Base-by-base conservation (phyloP, 2,888 invertebrate genomes). In the Mythimna pallens region DNA sequence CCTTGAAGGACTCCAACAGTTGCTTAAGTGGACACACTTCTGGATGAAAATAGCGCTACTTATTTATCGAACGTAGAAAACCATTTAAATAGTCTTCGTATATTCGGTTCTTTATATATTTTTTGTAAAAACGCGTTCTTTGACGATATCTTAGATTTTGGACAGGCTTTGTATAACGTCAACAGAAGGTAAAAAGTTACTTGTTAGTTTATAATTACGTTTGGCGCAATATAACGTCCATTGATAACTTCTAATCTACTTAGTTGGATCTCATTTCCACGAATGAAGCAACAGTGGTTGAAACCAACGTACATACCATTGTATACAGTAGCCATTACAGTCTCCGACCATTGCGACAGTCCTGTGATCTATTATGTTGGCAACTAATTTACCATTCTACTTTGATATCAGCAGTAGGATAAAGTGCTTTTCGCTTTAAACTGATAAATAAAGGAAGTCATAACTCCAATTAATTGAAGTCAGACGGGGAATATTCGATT, bases 361-460 rank as follows among this genome's bases (percentile, higher is more conserved):
- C 34, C 14, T 52, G 20, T 69, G 76, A 82, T 81, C 62, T 81
- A 81, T 81, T 66, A 65, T 58, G 65, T 50, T 63, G 40, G 47
- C 61, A 81, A 61, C 55, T 55, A 54, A 77, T 52, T 54, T 36
- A 59, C 34, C 50, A 67, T 55, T 68, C 76, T 25, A 65, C 36
- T 57, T 65, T 67, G 65, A 66, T 70, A 76, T 55, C 65, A 43
- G 57, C 43, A 70, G 25, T 59, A 58, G 59, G 20, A 57, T 79
- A 69, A 67, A 82, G 78, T 79, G 82, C 70, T 58, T 79, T 79
- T 65, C 54, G 65, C n/a, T 64, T 82, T 79, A 65, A 14, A 40
- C 25, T 76, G 58, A 66, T 70, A 77, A 70, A 65, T 82, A 65
- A 50, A 65, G 68, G 65, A 65, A 77, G 58, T 65, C 55, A 69